Conservation (phyloP, 2,888 invertebrate species). For the Campaea margaritaria region DNA sequence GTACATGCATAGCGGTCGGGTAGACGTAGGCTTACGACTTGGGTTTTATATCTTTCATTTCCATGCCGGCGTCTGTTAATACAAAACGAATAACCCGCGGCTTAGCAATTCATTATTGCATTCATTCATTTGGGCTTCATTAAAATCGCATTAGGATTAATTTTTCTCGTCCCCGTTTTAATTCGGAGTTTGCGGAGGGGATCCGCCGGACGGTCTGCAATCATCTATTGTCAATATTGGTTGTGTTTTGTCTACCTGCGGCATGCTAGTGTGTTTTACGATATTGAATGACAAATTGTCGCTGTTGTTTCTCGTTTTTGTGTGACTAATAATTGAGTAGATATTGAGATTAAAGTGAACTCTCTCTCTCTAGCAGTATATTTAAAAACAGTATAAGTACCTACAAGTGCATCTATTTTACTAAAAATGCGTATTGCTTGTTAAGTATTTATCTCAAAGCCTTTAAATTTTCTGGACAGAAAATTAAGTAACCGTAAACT, state of each 20-base stretch:
- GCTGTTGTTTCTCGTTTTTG: not conserved
- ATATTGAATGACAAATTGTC: constrained; percentile 50
- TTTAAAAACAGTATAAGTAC: too few relatives aligned
- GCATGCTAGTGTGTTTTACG: constrained; percentile 55
- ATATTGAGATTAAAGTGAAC: not conserved
- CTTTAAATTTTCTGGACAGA: too few relatives aligned
- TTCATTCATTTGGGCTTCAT: constrained; percentile 83
- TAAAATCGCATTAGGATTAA: constrained; percentile 86
- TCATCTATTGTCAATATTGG: constrained; percentile 83
- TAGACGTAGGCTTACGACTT: constrained; percentile 33
- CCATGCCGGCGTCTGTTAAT: constrained; percentile 54
- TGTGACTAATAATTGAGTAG: not conserved
- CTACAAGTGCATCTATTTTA: too few relatives aligned
- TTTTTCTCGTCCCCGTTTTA: constrained; percentile 84
- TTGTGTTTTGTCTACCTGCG: constrained; percentile 74
- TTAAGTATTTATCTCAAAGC: too few relatives aligned
- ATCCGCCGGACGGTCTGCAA: constrained; percentile 77
- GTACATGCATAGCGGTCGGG: constrained; percentile 29
- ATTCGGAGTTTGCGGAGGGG: constrained; percentile 82
- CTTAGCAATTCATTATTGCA: constrained; percentile 82
- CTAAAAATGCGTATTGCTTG: too few relatives aligned
- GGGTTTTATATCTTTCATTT: constrained; percentile 56
- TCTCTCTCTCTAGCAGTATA: too few relatives aligned
- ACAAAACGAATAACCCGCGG: constrained; percentile 72
- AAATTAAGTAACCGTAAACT: not conserved